A percentile compares a stretch with the other conserved stretches of the same genome.
These are phyloP conservation scores for Aphis gossypii DNA, from an alignment of 1,140 invertebrate species.

Conservation along the genomic window DNA sequence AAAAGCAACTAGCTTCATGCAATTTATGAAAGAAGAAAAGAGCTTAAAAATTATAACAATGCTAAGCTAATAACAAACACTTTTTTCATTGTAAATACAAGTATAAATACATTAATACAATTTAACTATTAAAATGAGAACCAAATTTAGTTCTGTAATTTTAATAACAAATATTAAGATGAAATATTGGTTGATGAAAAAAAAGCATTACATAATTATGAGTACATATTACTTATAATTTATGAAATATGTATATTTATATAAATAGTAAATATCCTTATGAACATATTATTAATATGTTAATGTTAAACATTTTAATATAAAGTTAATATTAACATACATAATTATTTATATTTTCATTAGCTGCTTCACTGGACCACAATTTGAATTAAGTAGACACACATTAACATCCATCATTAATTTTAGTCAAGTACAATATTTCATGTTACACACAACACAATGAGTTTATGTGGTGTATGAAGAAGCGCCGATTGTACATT, in stretches of 20 bases:
- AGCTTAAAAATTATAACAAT: neutral
- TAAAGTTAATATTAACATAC: neutral
- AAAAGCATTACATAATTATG: neutral
- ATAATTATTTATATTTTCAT: constrained; percentile 9
- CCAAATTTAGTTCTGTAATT: neutral
- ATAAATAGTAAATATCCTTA: constrained; percentile 7
- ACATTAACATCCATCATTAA: neutral
- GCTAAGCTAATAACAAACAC: neutral
- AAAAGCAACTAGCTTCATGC: constrained; percentile 32
- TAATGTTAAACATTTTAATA: neutral
- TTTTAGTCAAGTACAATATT: neutral
- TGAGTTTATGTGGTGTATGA: neutral
- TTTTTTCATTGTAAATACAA: neutral
- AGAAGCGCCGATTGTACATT: constrained; percentile 30
- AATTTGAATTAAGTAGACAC: neutral
- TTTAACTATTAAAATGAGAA: neutral
- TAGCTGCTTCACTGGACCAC: neutral
- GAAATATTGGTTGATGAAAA: neutral
- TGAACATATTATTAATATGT: constrained; percentile 1
- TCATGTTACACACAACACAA: neutral
- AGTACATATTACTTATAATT: neutral
- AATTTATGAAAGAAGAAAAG: neutral
- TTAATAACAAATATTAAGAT: neutral
- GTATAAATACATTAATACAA: neutral
- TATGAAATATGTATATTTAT: neutral